These are phyloP conservation scores for Chesias legatella DNA, from an alignment of 2,888 invertebrate genomes.

Conservation along the genomic window DNA sequence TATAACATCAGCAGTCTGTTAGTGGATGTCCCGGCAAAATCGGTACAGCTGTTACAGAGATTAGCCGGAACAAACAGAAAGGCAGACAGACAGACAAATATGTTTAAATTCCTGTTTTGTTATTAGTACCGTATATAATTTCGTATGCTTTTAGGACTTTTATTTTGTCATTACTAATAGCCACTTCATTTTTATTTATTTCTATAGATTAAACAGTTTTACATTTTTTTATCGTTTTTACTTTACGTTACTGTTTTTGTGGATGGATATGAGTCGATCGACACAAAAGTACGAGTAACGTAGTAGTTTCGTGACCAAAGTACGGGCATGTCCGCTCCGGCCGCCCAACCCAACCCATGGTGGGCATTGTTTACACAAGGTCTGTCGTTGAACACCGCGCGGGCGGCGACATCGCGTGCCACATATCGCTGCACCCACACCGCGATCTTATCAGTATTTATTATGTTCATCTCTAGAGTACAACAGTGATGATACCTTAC, in stretches of 20 bases:
- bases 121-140: too few relatives aligned
- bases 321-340: slow-evolving; percentile 29
- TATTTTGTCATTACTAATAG: too few relatives aligned
- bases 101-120: too few relatives aligned
- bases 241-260: slow-evolving; percentile 1
- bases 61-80: too few relatives aligned
- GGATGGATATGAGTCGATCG: background rate
- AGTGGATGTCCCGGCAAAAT: too few relatives aligned
- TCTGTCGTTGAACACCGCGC: slow-evolving; percentile 32
- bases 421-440: slow-evolving; percentile 46
- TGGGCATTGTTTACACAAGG: slow-evolving; percentile 46
- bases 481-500: slow-evolving; percentile 15
- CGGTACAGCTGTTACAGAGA: too few relatives aligned
- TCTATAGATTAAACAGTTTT: slow-evolving; percentile 6
- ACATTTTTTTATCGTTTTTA: slow-evolving; percentile 14
- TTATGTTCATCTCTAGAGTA: slow-evolving; percentile 22
- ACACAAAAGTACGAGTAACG: slow-evolving; percentile 14
- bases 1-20: too few relatives aligned
- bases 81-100: too few relatives aligned
- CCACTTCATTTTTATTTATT: too few relatives aligned
- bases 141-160: too few relatives aligned
- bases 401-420: slow-evolving; percentile 40
- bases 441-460: slow-evolving; percentile 36
- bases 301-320: slow-evolving; percentile 29
- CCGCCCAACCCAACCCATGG: slow-evolving; percentile 40